Evolutionary conservation across 2,113 vertebrate species (phyloP).

Genomic region (Seriola aureovittata): DNA sequence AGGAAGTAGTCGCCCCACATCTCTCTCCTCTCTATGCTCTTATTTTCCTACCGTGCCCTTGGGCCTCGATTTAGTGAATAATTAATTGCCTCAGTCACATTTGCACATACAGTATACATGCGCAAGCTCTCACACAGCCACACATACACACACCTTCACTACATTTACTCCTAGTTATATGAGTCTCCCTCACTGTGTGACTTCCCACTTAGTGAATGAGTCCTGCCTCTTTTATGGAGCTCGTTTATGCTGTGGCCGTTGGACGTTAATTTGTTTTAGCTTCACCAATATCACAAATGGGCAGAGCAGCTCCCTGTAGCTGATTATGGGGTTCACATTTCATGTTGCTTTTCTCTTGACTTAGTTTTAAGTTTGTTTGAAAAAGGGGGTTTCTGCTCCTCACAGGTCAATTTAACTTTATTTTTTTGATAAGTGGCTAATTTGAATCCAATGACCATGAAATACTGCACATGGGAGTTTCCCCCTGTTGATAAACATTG

Average conservation of each 20-base stretch:
- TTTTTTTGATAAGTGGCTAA: background rate
- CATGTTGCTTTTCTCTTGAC: background rate
- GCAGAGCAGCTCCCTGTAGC: background rate
- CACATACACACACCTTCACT: background rate
- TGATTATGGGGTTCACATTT: background rate
- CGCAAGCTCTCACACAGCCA: background rate
- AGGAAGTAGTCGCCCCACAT: conserved; percentile 33
- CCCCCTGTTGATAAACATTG: background rate
- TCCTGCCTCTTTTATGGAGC: conserved; percentile 52
- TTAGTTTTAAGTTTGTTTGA: background rate
- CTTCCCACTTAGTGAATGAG: conserved; percentile 60
- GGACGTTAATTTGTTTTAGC: conserved; percentile 39
- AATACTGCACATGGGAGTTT: background rate
- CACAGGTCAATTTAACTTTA: background rate
- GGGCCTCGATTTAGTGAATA: conserved; percentile 67
- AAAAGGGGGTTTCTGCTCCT: background rate
- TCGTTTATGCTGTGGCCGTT: background rate
- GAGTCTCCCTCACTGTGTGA: conserved; percentile 15
- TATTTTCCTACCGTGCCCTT: conserved; percentile 52
- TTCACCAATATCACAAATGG: conserved; percentile 7
- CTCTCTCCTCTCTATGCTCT: conserved; percentile 31
- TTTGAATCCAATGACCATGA: background rate
- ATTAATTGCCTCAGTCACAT: conserved; percentile 65
- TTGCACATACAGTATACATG: conserved; percentile 39
- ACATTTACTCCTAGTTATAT: background rate